Base-by-base conservation (phyloP, 2,113 vertebrate genomes). In the Meriones unguiculatus region DNA sequence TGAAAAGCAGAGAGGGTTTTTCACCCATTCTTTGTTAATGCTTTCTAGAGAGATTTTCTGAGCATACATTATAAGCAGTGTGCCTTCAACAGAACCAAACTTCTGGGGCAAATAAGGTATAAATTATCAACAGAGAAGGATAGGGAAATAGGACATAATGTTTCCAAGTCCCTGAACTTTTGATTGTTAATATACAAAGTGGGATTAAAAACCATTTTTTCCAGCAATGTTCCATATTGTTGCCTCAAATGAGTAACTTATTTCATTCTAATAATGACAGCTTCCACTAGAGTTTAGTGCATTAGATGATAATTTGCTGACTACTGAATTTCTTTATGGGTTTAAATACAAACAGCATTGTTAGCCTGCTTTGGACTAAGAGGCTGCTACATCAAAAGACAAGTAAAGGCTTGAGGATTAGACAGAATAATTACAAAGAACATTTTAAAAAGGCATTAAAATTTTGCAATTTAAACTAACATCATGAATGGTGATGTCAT, bases 201-300 rank as follows among this genome's bases (percentile, higher is more conserved):
- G 32, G 87, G 32, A 62, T 25, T 65, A 28, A 35, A 84, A 85
- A 2, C 2, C 7, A 72, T 20, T 72, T 32, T 80, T 41, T 75
- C 70, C 2, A 10, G 7, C 4, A 65, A 9, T 70, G 86, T 92
- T 76, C 12, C 46, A 38, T 6, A 25, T 80, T 75, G 9, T 22
- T 90, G 50, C 14, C 62, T 82, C 73, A 87, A 89, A 52, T 50
- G 0, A 7, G 35, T 46, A 46, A 77, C 72, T 77, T 46, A 76
- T 75, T 90, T 89, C 25, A 80, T 88, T 92, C 3, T 50, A 73
- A 13, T 1, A 59, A 95, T 67, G 89, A 38, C 0, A 87, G 0
- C 3, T 80, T 93, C 65, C 75, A 28, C 13, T 69, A 10, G n/a
- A 72, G 76, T 96, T 95, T 87, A 87, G 80, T 94, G 72, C 69